Evolutionary conservation across 2,888 invertebrate genomes (phyloP).

Genomic region (Tanypteryx hageni): DNA sequence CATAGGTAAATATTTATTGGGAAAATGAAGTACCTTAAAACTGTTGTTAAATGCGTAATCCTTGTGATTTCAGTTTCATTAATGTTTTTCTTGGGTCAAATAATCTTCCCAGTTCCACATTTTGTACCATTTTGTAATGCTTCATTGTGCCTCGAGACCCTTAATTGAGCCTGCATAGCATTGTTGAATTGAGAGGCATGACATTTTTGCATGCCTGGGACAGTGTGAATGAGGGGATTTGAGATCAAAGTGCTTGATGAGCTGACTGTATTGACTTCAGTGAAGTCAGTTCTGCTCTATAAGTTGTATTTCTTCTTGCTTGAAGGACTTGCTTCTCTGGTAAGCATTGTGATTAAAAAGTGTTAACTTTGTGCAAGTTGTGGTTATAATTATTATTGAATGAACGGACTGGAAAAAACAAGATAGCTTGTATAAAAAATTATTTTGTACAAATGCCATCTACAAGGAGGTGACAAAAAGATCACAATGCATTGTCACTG

Average conservation of each 20-base stretch:
- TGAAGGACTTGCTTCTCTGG: slow-evolving; percentile 62
- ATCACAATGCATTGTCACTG: slow-evolving; percentile 57
- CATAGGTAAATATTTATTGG: slow-evolving; percentile 18
- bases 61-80: slow-evolving; percentile 18
- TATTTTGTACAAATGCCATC: slow-evolving; percentile 45
- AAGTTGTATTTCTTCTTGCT: slow-evolving; percentile 62
- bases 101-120: not conserved
- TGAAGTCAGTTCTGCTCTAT: slow-evolving; percentile 63
- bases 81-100: not conserved
- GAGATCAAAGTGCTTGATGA: slow-evolving; percentile 59
- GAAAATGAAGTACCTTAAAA: slow-evolving; percentile 17
- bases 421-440: slow-evolving; percentile 41
- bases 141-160: slow-evolving; percentile 52
- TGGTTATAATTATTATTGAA: slow-evolving; percentile 62
- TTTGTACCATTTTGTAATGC: not conserved
- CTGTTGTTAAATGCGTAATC: not conserved
- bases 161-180: slow-evolving; percentile 54
- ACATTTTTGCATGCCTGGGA: slow-evolving; percentile 26
- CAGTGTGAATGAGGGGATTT: slow-evolving; percentile 53
- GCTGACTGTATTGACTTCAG: slow-evolving; percentile 63
- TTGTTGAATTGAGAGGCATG: slow-evolving; percentile 48
- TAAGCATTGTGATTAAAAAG: slow-evolving; percentile 59
- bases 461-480: slow-evolving; percentile 48
- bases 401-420: slow-evolving; percentile 46
- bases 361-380: slow-evolving; percentile 61